Conservation (phyloP, 2,888 invertebrate genomes). For the Hymenopus coronatus region DNA sequence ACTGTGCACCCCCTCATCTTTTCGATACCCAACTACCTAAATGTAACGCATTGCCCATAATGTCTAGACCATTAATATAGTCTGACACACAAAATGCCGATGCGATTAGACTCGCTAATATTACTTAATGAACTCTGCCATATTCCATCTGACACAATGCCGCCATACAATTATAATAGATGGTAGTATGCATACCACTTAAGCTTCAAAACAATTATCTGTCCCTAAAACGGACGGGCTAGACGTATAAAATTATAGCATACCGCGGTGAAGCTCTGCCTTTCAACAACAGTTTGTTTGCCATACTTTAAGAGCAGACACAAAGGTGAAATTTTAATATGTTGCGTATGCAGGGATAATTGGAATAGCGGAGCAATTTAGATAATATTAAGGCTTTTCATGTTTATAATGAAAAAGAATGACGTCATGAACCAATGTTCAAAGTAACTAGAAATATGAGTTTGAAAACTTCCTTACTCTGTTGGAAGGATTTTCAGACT, state of each 20-base stretch:
- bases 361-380: no score
- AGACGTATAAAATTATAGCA: background rate
- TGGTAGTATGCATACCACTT: background rate
- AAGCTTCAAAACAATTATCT: background rate
- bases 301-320: no score
- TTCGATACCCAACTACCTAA: background rate
- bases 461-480: no score
- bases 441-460: no score
- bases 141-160: background rate
- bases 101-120: background rate
- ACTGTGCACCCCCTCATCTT: background rate
- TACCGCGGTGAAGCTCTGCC: background rate
- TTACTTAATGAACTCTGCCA: background rate
- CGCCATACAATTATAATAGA: background rate
- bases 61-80: background rate
- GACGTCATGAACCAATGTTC: no score
- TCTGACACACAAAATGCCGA: background rate
- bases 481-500: no score
- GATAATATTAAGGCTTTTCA: no score
- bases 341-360: no score
- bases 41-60: background rate
- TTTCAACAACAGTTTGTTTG: background rate
- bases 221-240: background rate
- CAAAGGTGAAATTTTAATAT: no score
- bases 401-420: no score